Evolutionary conservation across 2,888 invertebrate genomes (phyloP).

Genomic region (Chymomyza caudatula): DNA sequence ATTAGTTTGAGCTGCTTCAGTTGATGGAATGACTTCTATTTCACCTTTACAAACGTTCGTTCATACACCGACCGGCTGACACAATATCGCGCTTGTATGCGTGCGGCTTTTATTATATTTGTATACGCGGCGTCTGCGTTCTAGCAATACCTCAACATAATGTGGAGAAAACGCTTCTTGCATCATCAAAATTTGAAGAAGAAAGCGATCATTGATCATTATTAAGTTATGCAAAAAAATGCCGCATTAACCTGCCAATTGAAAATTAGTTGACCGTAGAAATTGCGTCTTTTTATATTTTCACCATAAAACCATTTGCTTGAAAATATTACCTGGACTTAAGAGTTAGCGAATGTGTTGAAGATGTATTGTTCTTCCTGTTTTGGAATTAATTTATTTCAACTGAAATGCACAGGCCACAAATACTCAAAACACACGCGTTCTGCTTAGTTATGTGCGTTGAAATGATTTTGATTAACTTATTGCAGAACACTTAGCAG

Average conservation of each 20-base stretch:
- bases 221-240: constrained; percentile 6
- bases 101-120: too few species aligned
- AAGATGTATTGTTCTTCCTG: constrained; percentile 47
- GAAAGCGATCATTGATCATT: constrained; percentile 4
- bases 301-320: neutral
- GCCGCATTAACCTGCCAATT: neutral
- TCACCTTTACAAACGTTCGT: constrained; percentile 62
- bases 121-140: constrained; percentile 9
- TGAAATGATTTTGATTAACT: neutral
- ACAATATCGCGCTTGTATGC: constrained; percentile 7
- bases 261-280: neutral
- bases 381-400: constrained; percentile 50
- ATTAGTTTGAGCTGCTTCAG: neutral
- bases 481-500: neutral
- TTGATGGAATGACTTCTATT: constrained; percentile 63
- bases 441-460: constrained; percentile 23
- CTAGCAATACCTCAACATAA: constrained; percentile 18
- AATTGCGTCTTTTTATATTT: neutral
- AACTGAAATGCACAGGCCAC: constrained; percentile 61
- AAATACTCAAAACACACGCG: constrained; percentile 29
- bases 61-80: constrained; percentile 31
- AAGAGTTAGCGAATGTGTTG: constrained; percentile 18
- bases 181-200: constrained; percentile 46
- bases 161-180: constrained; percentile 45
- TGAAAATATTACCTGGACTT: constrained; percentile 36